Percentiles rank a stretch among this genome's conserved stretches.
phyloP scores from a whole-genome alignment of 30 jellyfish, hydroid and myxozoan species.

The Rhopilema esculentum region DNA sequence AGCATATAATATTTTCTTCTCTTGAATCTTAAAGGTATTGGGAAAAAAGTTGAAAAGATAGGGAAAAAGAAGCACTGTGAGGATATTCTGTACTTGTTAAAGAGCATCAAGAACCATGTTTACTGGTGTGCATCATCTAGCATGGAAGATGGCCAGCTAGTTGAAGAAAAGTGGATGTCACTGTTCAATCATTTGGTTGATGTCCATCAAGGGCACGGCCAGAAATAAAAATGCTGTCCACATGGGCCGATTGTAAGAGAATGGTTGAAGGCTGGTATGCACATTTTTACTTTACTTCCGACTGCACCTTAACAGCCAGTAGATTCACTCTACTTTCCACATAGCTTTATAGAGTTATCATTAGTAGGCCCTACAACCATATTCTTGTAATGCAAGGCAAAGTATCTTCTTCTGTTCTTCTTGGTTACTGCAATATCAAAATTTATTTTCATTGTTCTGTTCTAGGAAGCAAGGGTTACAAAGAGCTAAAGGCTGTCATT shows the following conservation, averaged over 20 bases:
- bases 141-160: background rate
- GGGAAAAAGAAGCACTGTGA: background rate
- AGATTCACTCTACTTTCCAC: background rate
- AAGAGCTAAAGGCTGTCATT: conserved; percentile 29
- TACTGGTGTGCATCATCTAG: background rate
- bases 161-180: background rate
- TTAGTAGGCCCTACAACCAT: background rate
- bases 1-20: background rate
- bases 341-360: background rate
- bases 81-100: background rate
- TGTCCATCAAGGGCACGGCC: conserved; percentile 16
- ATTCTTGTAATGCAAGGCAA: background rate
- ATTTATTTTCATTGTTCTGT: background rate
- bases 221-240: conserved; percentile 15
- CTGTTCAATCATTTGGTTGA: conserved; percentile 13
- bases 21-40: background rate
- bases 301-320: background rate
- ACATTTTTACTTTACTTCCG: background rate
- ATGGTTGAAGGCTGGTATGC: conserved; percentile 32
- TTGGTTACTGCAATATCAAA: background rate
- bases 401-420: background rate
- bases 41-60: background rate
- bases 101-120: background rate
- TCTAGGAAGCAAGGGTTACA: conserved; percentile 43
- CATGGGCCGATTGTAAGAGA: conserved; percentile 17